Conservation (phyloP, 2,888 invertebrate species). For the Acleris emargana region DNA sequence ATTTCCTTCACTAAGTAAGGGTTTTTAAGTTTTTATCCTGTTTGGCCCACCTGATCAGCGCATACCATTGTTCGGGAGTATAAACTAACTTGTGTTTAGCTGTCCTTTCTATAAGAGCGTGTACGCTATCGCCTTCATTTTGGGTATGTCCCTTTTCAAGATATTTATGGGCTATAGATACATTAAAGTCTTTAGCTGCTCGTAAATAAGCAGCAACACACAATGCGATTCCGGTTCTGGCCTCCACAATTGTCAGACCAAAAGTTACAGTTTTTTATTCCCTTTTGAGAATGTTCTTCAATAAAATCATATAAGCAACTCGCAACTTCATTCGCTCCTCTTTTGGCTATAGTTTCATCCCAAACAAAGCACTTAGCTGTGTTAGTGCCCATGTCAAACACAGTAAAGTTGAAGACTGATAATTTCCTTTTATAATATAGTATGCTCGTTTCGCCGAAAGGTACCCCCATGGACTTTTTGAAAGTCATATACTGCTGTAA, state of each 20-base stretch:
- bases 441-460: no score
- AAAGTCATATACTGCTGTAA: no score
- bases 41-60: constrained; percentile 26
- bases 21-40: constrained; percentile 6
- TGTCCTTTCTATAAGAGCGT: constrained; percentile 20
- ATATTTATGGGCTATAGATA: constrained; percentile 13
- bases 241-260: constrained; percentile 3
- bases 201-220: constrained; percentile 32
- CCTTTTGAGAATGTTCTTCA: constrained; percentile 30
- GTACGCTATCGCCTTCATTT: no score
- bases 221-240: constrained; percentile 19
- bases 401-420: no score
- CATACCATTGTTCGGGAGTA: constrained; percentile 32
- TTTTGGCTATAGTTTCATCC: constrained; percentile 24
- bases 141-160: no score
- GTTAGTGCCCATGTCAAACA: no score
- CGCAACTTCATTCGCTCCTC: constrained; percentile 22
- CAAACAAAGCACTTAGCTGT: neutral
- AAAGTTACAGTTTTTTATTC: constrained; percentile 26
- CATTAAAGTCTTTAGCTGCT: constrained; percentile 30
- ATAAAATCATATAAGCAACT: constrained; percentile 31
- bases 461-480: no score
- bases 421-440: no score
- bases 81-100: constrained; percentile 18
- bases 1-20: constrained; percentile 21